phyloP scores from a whole-genome alignment of 2,113 vertebrate species.

The Salminus brasiliensis region DNA sequence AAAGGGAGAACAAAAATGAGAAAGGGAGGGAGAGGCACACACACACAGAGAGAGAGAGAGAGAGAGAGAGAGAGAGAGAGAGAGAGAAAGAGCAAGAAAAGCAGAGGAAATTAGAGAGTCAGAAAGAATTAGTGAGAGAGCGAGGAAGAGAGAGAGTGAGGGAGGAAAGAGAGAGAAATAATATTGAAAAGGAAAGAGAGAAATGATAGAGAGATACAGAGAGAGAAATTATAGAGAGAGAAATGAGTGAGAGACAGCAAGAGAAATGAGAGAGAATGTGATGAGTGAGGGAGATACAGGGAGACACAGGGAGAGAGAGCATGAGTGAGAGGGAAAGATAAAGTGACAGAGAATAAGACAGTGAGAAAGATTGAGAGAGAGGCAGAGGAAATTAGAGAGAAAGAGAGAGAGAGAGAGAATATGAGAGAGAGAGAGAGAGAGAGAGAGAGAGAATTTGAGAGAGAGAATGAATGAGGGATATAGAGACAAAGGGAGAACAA shows the following conservation, averaged over 20 bases:
- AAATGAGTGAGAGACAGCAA: neutral
- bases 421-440: neutral
- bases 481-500: constrained; percentile 31
- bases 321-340: constrained; percentile 10
- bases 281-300: too few species aligned
- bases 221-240: neutral
- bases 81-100: neutral
- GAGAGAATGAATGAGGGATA: constrained; percentile 29
- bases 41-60: too few species aligned
- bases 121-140: constrained; percentile 35
- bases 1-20: constrained; percentile 3
- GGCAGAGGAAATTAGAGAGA: neutral
- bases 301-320: neutral
- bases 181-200: constrained; percentile 8
- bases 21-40: neutral
- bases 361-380: too few species aligned
- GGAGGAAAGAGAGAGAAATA: neutral
- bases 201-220: constrained; percentile 1
- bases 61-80: neutral
- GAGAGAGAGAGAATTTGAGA: neutral
- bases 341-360: neutral
- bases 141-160: neutral
- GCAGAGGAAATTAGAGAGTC: neutral
- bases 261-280: constrained; percentile 4
- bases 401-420: neutral